Evolutionary conservation across 2,113 vertebrate genomes (phyloP).

Genomic region (Thalassarche chlororhynchos): DNA sequence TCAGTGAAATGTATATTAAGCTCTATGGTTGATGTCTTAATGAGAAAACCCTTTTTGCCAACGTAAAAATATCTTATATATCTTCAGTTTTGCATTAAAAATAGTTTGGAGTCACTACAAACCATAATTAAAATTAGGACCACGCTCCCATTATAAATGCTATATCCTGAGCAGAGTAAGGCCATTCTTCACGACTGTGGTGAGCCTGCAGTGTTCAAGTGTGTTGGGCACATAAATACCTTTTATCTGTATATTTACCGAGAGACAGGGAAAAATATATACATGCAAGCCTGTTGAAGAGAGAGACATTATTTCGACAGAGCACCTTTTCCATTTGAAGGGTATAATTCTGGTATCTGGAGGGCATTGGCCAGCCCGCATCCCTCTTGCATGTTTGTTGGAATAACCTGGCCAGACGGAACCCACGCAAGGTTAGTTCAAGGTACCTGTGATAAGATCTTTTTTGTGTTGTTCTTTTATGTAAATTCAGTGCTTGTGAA

Average conservation of each 20-base stretch:
- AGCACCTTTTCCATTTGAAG: not conserved
- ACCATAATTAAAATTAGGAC: not conserved
- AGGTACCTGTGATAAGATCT: conserved; percentile 7
- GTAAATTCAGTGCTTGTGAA: not conserved
- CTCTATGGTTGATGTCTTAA: not conserved
- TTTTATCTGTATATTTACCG: not conserved
- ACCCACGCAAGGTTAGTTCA: not conserved
- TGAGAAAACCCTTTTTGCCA: conserved; percentile 21
- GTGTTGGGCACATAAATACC: not conserved
- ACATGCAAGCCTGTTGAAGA: not conserved
- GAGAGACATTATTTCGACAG: not conserved
- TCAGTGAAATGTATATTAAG: not conserved
- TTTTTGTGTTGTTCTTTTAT: not conserved
- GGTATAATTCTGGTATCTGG: not conserved
- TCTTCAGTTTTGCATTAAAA: conserved; percentile 10
- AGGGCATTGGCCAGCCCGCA: not conserved
- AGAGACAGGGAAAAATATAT: not conserved
- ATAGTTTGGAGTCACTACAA: not conserved
- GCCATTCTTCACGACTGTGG: not conserved
- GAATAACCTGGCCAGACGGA: conserved; percentile 12
- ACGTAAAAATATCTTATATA: not conserved
- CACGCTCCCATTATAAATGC: not conserved
- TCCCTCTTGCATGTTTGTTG: not conserved
- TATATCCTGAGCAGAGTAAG: not conserved
- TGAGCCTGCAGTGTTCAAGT: not conserved